Conservation (phyloP, 2,888 invertebrate genomes). For the Dynastes maya region DNA sequence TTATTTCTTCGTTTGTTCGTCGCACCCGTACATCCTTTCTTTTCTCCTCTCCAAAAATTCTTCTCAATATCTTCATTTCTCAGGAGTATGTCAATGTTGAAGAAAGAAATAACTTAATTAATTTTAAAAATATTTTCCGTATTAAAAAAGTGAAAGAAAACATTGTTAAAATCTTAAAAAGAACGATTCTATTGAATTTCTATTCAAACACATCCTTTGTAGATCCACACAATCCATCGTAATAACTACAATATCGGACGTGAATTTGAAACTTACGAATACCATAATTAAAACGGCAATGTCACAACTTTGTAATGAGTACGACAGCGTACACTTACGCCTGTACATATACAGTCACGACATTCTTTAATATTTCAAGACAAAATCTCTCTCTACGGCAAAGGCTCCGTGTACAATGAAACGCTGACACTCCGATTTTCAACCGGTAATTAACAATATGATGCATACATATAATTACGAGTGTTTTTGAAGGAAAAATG, state of each 20-base stretch:
- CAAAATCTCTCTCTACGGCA: constrained; percentile 31
- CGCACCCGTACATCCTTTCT: no score
- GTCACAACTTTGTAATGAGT: constrained; percentile 18
- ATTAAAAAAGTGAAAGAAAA: no score
- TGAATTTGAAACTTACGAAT: constrained; percentile 17
- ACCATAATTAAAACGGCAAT: constrained; percentile 24
- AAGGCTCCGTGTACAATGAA: background rate
- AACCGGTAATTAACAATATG: constrained; percentile 17
- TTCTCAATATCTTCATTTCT: no score
- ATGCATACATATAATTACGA: constrained; percentile 23
- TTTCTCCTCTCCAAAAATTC: no score
- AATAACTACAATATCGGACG: background rate
- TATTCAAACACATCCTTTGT: background rate
- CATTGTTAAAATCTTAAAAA: no score
- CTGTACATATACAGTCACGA: constrained; percentile 24
- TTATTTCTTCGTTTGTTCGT: no score
- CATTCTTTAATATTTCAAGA: constrained; percentile 43
- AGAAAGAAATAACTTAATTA: no score
- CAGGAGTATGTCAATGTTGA: no score
- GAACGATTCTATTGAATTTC: no score
- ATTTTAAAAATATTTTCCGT: no score
- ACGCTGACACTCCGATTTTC: constrained; percentile 2
- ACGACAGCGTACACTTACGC: constrained; percentile 21
- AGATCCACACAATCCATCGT: background rate
- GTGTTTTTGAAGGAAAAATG: background rate